Evolutionary conservation across 2,888 invertebrate species (phyloP).

Genomic region (Sinelater perroti): DNA sequence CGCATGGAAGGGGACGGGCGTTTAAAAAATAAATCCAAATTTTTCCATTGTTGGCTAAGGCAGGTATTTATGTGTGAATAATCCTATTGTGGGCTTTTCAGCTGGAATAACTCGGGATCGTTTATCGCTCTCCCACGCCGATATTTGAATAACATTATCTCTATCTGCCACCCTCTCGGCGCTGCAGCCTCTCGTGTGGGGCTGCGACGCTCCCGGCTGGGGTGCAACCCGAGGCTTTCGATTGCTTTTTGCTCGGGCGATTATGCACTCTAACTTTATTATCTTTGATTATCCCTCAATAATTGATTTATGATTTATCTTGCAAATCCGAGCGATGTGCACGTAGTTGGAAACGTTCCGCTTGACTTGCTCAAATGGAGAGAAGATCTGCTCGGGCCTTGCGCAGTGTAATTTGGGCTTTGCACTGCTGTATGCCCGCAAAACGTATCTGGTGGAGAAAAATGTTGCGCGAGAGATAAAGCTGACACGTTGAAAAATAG

Average conservation of each 20-base stretch:
- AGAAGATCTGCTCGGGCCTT: neutral
- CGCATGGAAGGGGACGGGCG: slow-evolving; percentile 36
- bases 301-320: neutral
- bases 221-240: neutral
- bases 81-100: slow-evolving; percentile 51
- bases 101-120: slow-evolving; percentile 49
- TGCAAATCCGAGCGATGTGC: neutral
- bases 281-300: neutral
- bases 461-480: slow-evolving; percentile 18
- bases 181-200: no score
- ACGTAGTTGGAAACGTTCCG: no score
- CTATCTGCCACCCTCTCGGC: slow-evolving; percentile 37
- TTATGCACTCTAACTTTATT: no score
- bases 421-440: slow-evolving; percentile 16
- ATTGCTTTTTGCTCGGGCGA: slow-evolving; percentile 1
- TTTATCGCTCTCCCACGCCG: slow-evolving; percentile 50
- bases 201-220: slow-evolving; percentile 10
- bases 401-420: slow-evolving; percentile 10
- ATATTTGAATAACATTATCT: slow-evolving; percentile 45
- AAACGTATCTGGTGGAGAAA: slow-evolving; percentile 12
- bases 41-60: slow-evolving; percentile 51
- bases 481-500: slow-evolving; percentile 15
- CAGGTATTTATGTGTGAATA: slow-evolving; percentile 57
- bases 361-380: neutral
- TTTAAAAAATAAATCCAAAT: slow-evolving; percentile 45